Percentiles rank a stretch among this genome's conserved stretches.
phyloP scores from a whole-genome alignment of 2,797 vertebrate species.

The Threskiornis aethiopicus region DNA sequence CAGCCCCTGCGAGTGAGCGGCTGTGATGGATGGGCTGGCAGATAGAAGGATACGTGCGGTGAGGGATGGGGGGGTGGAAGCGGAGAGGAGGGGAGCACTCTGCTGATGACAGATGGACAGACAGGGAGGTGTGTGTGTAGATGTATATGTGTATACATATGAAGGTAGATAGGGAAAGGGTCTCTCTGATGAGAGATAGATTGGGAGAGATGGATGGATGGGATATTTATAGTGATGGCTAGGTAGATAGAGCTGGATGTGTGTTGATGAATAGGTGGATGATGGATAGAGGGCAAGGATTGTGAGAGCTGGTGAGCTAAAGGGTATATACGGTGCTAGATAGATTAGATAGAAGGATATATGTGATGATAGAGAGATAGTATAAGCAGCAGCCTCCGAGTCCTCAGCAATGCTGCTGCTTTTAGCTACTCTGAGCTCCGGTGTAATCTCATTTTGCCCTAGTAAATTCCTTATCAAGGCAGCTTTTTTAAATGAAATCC shows the following conservation, averaged over 20 bases:
- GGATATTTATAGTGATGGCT: constrained; percentile 69
- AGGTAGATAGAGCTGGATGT: constrained; percentile 56
- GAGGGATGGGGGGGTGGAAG: neutral
- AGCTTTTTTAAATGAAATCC: constrained; percentile 24
- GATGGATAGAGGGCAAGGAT: constrained; percentile 66
- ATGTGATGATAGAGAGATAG: constrained; percentile 47
- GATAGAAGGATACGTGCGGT: neutral
- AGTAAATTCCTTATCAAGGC: constrained; percentile 51
- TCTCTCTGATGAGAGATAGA: constrained; percentile 37
- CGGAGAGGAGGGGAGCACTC: neutral
- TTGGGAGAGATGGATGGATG: constrained; percentile 63
- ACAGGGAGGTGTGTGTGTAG: neutral
- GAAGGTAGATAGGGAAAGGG: constrained; percentile 15
- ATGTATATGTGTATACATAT: neutral
- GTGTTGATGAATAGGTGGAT: constrained; percentile 65
- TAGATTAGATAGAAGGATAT: constrained; percentile 63
- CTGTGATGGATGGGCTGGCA: neutral
- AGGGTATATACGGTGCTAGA: constrained; percentile 48
- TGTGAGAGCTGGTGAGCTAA: constrained; percentile 47
- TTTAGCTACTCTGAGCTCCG: neutral
- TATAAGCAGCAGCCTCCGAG: neutral
- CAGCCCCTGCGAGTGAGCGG: neutral
- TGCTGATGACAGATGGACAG: constrained; percentile 24
- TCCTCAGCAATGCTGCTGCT: neutral
- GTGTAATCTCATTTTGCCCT: constrained; percentile 39